phyloP scores from a whole-genome alignment of 1,140 invertebrate species.

The Pissodes strobi region DNA sequence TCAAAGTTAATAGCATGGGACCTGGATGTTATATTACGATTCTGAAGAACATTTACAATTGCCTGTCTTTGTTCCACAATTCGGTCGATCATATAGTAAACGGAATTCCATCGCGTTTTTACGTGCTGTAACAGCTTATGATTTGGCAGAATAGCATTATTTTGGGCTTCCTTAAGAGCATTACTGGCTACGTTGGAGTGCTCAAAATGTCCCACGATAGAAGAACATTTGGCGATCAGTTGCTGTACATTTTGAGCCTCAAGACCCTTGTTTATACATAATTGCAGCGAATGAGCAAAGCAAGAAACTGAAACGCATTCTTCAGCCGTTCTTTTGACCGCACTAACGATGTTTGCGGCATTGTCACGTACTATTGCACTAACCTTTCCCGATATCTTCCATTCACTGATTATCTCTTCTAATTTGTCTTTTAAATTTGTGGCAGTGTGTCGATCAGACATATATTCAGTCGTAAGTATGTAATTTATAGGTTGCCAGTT shows the following conservation, averaged over 20 bases:
- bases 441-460: not conserved
- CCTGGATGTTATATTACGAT: not conserved
- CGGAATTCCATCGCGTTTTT: not conserved
- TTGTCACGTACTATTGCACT: not conserved
- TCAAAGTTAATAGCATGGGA: not conserved
- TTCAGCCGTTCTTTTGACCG: not conserved
- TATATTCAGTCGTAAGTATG: not conserved
- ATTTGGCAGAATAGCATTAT: not conserved
- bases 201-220: not conserved
- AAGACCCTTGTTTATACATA: not conserved
- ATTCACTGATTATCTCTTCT: not conserved
- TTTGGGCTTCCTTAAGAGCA: not conserved
- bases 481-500: not conserved
- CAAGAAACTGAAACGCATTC: not conserved
- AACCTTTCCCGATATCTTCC: not conserved
- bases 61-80: too few relatives aligned
- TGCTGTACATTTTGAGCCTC: not conserved
- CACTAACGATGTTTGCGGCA: not conserved
- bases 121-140: not conserved
- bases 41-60: not conserved
- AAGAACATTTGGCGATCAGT: not conserved
- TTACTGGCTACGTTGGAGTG: not conserved
- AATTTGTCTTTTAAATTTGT: not conserved
- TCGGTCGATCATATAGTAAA: not conserved
- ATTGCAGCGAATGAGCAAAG: not conserved